Conservation (phyloP, 2,888 invertebrate species). For the Campoplex capitator region DNA sequence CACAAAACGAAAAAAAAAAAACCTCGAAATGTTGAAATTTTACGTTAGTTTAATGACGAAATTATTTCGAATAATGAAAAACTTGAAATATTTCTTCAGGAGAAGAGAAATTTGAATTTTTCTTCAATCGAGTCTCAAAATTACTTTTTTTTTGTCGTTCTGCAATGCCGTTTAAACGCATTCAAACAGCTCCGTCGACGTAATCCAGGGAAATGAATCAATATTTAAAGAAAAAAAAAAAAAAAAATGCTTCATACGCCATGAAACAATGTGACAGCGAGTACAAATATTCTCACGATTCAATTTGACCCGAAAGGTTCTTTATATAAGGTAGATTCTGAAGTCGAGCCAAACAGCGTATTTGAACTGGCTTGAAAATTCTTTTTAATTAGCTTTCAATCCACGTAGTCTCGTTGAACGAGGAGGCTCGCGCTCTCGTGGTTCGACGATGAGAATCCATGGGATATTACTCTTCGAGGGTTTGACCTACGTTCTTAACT, state of each 20-base stretch:
- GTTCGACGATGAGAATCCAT: conserved; percentile 29
- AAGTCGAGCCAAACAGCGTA: conserved; percentile 32
- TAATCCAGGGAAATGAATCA: not conserved
- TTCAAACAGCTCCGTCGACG: not conserved
- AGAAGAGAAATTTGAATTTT: not conserved
- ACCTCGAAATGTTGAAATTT: not conserved
- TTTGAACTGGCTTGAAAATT: conserved; percentile 62
- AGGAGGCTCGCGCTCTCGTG: conserved; percentile 9
- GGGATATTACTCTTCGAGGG: conserved; percentile 42
- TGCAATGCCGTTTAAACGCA: not conserved
- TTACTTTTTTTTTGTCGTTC: not conserved
- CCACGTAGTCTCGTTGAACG: conserved; percentile 65
- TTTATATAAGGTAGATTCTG: not conserved
- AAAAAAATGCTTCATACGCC: not conserved
- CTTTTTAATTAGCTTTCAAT: conserved; percentile 70
- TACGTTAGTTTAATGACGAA: not conserved
- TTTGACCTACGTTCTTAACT: conserved; percentile 1
- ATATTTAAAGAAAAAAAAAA: not conserved
- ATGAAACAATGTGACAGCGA: not conserved
- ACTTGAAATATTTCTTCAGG: not conserved
- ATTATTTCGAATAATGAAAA: no score
- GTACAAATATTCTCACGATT: not conserved
- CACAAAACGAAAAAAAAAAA: not conserved
- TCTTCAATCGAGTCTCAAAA: not conserved
- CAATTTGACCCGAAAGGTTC: not conserved